These are phyloP conservation scores for Macrotrachela quadricornifera DNA, from an alignment of 1,140 invertebrate species.

Conservation along the genomic window DNA sequence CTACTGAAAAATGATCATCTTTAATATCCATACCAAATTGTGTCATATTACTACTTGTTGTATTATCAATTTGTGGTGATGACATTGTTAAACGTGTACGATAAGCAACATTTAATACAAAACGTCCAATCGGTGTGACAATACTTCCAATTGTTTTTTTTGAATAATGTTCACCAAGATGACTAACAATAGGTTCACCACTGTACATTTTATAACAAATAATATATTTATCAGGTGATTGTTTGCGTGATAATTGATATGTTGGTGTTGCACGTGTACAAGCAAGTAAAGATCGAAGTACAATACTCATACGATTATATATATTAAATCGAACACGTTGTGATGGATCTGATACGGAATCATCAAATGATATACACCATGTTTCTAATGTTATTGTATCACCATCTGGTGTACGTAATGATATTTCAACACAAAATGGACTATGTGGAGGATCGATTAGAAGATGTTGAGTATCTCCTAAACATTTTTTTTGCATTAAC, in stretches of 20 bases:
- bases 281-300: slow-evolving; percentile 66
- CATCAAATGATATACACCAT: slow-evolving; percentile 40
- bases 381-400: slow-evolving; percentile 69
- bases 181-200: slow-evolving; percentile 49
- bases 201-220: slow-evolving; percentile 73
- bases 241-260: slow-evolving; percentile 62
- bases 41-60: too few relatives aligned
- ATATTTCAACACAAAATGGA: slow-evolving; percentile 69
- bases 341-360: slow-evolving; percentile 36
- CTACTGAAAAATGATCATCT: background rate
- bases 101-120: slow-evolving; percentile 54
- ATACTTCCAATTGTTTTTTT: slow-evolving; percentile 54
- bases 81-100: slow-evolving; percentile 61
- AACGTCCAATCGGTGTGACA: slow-evolving; percentile 54
- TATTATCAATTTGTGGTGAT: slow-evolving; percentile 22
- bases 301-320: slow-evolving; percentile 67
- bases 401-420: slow-evolving; percentile 62
- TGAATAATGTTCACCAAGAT: slow-evolving; percentile 45
- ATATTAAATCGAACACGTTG: slow-evolving; percentile 53
- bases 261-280: slow-evolving; percentile 68
- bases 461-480: slow-evolving; percentile 26
- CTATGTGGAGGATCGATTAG: slow-evolving; percentile 15
- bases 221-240: slow-evolving; percentile 59
- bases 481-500: slow-evolving; percentile 48
- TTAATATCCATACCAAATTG: background rate